These are phyloP conservation scores for Rhinoptilus africanus DNA, from an alignment of 2,113 vertebrate species.

Conservation along the genomic window DNA sequence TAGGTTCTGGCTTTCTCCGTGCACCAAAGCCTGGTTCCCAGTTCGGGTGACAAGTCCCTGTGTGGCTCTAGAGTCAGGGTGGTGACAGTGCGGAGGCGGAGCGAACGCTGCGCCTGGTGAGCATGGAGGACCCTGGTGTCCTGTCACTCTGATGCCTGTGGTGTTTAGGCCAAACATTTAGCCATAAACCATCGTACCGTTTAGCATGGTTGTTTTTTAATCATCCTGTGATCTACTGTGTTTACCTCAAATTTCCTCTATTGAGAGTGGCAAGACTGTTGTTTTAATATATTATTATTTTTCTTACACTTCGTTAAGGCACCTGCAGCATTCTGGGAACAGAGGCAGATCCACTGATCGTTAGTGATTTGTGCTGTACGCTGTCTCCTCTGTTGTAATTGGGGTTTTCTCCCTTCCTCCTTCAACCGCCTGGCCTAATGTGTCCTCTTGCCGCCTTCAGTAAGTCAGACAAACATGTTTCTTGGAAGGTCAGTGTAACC, in stretches of 20 bases:
- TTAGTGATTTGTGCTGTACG: neutral
- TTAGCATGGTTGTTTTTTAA: neutral
- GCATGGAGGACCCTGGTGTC: neutral
- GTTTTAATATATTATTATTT: neutral
- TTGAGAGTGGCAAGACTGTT: neutral
- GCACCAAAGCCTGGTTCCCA: neutral
- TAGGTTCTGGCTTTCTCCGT: neutral
- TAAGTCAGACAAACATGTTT: conserved; percentile 21
- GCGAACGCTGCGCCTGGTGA: neutral
- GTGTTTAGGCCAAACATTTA: neutral
- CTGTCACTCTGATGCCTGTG: neutral
- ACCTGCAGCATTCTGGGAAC: neutral
- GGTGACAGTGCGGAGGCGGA: neutral
- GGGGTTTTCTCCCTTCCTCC: neutral
- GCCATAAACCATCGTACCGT: neutral
- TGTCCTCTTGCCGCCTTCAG: neutral
- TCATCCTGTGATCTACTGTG: neutral
- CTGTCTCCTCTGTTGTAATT: neutral
- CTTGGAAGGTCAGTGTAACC: conserved; percentile 62
- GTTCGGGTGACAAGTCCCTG: neutral
- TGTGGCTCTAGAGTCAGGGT: neutral
- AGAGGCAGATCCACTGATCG: neutral
- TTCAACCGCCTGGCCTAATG: neutral
- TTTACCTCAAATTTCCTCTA: neutral
- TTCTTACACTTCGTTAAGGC: neutral